Evolutionary conservation across 2,888 invertebrate species (phyloP).

Genomic region (Podabrus alpinus): DNA sequence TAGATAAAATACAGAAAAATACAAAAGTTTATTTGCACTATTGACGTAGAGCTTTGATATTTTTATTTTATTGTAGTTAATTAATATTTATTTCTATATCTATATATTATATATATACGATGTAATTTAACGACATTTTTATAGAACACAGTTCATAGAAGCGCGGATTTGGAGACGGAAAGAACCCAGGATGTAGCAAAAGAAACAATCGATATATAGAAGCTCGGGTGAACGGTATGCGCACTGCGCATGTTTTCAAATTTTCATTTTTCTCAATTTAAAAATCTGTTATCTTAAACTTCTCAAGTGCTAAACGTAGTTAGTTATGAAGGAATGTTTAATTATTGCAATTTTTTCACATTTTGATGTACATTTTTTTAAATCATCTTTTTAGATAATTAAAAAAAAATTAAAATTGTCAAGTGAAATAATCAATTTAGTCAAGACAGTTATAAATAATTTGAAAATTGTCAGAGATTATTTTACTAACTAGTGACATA

Average conservation of each 20-base stretch:
- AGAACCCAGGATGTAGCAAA: slow-evolving; percentile 41
- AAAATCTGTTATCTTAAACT: slow-evolving; percentile 14
- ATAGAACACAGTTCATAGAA: slow-evolving; percentile 38
- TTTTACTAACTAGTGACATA: neutral
- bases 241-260: slow-evolving; percentile 45
- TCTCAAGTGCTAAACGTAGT: slow-evolving; percentile 4
- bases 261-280: slow-evolving; percentile 35
- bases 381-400: neutral
- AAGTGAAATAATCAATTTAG: neutral
- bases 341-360: slow-evolving; percentile 4
- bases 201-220: slow-evolving; percentile 46
- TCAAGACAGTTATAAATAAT: neutral
- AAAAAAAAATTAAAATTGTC: neutral
- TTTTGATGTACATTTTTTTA: neutral
- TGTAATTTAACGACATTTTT: slow-evolving; percentile 18
- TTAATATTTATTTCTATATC: neutral
- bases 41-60: slow-evolving; percentile 1
- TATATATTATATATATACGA: neutral
- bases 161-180: slow-evolving; percentile 38
- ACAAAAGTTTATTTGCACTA: neutral
- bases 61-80: neutral
- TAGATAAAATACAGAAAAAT: neutral
- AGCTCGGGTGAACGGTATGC: slow-evolving; percentile 42
- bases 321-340: slow-evolving; percentile 14
- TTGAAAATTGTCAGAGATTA: neutral